These are phyloP conservation scores for Daktulosphaira vitifoliae DNA, from an alignment of 1,140 invertebrate species.

Conservation along the genomic window DNA sequence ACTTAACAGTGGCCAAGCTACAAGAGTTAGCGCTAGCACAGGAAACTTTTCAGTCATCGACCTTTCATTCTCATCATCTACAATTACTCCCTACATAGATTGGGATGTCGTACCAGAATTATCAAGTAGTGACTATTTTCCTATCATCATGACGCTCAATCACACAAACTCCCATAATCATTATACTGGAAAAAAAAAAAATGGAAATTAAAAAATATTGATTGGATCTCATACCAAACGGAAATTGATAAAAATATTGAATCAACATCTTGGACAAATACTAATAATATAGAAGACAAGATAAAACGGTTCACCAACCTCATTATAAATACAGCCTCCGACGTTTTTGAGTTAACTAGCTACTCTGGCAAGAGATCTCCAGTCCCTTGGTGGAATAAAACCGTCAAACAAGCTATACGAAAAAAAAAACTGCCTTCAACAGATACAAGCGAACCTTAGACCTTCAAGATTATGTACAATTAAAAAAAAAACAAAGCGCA, in stretches of 20 bases:
- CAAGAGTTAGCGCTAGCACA: neutral
- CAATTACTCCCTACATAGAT: neutral
- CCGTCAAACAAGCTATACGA: neutral
- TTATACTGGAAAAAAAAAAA: neutral
- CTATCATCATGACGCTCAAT: neutral
- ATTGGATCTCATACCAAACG: neutral
- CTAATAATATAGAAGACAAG: neutral
- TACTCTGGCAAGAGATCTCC: too few species aligned
- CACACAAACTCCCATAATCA: neutral
- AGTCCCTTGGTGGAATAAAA: neutral
- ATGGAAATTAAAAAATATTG: slow-evolving; percentile 8
- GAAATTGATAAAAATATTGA: slow-evolving; percentile 13
- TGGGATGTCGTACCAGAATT: neutral
- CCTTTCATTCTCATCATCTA: neutral
- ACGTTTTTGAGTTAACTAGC: neutral
- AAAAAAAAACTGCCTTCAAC: neutral
- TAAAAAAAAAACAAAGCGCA: neutral
- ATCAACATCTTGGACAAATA: slow-evolving; percentile 7
- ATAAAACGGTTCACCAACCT: neutral
- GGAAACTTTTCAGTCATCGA: neutral
- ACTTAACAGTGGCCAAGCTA: slow-evolving; percentile 2
- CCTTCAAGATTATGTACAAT: neutral
- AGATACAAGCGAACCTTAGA: neutral
- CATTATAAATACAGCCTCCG: neutral
- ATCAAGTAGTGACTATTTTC: slow-evolving; percentile 6